Percentiles rank a stretch among this genome's conserved stretches.
phyloP scores from a whole-genome alignment of 2,888 invertebrate genomes.

The Lasiommata megera region DNA sequence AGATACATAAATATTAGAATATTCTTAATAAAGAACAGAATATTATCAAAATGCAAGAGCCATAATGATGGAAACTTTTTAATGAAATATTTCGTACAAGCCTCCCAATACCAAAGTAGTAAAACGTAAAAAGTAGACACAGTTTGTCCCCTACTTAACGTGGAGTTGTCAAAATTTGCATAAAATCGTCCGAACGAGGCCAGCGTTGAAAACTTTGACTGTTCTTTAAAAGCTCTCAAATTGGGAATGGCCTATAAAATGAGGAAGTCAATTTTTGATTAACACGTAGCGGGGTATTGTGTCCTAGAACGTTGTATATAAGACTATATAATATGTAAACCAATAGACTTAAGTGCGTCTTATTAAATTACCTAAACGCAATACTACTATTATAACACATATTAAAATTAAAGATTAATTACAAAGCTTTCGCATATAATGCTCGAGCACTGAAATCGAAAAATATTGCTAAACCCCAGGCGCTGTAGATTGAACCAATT shows the following conservation, averaged over 20 bases:
- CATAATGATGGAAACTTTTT: constrained; percentile 15
- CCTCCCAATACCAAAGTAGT: constrained; percentile 45
- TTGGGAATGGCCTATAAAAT: constrained; percentile 69
- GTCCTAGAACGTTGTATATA: neutral
- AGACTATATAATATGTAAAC: neutral
- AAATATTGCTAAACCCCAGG: too few relatives aligned
- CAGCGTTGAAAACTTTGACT: constrained; percentile 63
- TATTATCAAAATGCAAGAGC: neutral
- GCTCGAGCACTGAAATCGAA: too few relatives aligned
- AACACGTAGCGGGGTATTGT: constrained; percentile 3
- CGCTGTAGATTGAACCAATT: too few relatives aligned
- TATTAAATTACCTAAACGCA: too few relatives aligned
- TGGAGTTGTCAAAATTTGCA: constrained; percentile 67
- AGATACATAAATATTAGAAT: too few relatives aligned
- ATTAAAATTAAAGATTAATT: too few relatives aligned
- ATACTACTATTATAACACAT: too few relatives aligned
- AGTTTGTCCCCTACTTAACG: constrained; percentile 65
- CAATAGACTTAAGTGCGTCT: neutral
- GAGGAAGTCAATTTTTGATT: constrained; percentile 51
- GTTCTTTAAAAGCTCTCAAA: constrained; percentile 72
- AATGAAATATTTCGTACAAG: constrained; percentile 30
- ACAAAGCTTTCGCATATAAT: too few relatives aligned
- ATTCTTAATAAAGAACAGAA: neutral
- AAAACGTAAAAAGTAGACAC: constrained; percentile 60
- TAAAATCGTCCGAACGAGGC: constrained; percentile 62